Evolutionary conservation across 2,888 invertebrate genomes (phyloP), one percentile per base, ranked within the genome.

Genomic region (Standfussiana lucernea): DNA sequence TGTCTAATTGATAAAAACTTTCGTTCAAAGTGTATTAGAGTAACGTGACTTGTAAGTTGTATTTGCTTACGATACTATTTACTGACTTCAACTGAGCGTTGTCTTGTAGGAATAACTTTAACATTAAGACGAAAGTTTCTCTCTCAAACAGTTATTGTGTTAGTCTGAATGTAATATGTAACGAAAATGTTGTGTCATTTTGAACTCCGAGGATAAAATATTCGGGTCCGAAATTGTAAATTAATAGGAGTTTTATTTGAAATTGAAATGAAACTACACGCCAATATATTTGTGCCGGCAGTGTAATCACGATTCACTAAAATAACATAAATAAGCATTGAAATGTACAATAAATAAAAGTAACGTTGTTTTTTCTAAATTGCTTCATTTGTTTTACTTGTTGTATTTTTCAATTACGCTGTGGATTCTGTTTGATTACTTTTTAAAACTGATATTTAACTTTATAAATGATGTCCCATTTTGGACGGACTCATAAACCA

Each of bases 21-120:
- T 70, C 68, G 66, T 77, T 86, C 76, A 40, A 72, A 64, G 50
- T 80, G 75, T 79, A 68, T 76, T 81, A 82, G 68, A 72, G 69
- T 81, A 67, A 78, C 56, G 72, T 81, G 79, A 83, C 69, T 72
- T 74, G 77, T 75, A 79, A 72, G n/a, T 69, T 80, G 67, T 74
- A 84, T 68, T 71, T 84, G 62, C 75, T 85, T 72, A 42, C 53
- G 84, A 28, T 75, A 69, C 82, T 75, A 82, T 75, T 85, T 81
- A 69, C 72, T 75, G 85, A 85, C 64, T 72, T 81, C n/a, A 85
- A 80, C 37, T 81, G 69, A 81, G 62, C 68, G 67, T 81, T 62
- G 32, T 69, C 77, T 72, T 78, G 53, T 87, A 87, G 62, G 53
- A 53, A 65, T 66, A 81, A 70, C 81, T 80, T 40, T 74, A 56